Conservation (phyloP, 2,888 invertebrate genomes). For the Hoplodrina blanda region DNA sequence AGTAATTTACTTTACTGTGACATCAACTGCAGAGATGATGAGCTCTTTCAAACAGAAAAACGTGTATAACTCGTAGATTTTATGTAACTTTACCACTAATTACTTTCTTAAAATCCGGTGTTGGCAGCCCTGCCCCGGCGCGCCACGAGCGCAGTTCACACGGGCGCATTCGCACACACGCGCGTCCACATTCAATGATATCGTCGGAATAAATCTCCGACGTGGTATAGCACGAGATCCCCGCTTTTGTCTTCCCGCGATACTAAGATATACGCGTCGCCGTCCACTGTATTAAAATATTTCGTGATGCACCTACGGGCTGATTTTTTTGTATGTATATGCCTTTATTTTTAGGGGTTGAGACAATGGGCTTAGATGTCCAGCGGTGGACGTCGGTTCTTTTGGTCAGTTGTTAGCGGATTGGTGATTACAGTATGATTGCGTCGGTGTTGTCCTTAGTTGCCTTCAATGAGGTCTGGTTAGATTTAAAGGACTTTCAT, state of each 20-base stretch:
- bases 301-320: conserved; percentile 60
- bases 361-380: conserved; percentile 57
- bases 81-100: conserved; percentile 15
- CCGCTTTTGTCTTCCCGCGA: conserved; percentile 78
- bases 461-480: conserved; percentile 13
- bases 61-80: too few relatives aligned
- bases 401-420: conserved; percentile 40
- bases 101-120: neutral
- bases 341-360: conserved; percentile 49
- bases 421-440: conserved; percentile 41
- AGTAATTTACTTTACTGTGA: neutral
- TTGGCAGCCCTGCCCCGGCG: conserved; percentile 59
- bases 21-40: neutral
- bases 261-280: conserved; percentile 63
- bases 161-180: conserved; percentile 68
- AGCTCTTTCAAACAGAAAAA: neutral
- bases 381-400: conserved; percentile 45
- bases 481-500: neutral
- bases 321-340: conserved; percentile 53
- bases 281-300: conserved; percentile 69
- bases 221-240: conserved; percentile 81
- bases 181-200: conserved; percentile 75
- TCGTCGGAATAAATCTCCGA: conserved; percentile 81
- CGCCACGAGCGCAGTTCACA: conserved; percentile 65
- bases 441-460: conserved; percentile 16